Conservation (phyloP, 2,797 vertebrate species). For the Pangasius larnaudii region DNA sequence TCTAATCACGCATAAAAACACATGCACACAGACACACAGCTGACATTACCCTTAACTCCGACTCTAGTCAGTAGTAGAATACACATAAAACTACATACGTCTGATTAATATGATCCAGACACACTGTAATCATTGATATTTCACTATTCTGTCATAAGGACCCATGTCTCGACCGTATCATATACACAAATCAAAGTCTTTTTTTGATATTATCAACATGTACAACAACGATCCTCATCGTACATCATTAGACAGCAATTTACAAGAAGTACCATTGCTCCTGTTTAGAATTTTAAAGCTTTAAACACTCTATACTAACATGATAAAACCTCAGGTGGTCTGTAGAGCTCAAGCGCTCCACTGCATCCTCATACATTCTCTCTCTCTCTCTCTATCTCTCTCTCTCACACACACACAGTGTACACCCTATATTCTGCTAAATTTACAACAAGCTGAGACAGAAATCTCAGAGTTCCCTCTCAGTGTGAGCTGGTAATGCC, state of each 20-base stretch:
- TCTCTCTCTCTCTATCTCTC: too few species aligned
- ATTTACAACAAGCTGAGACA: conserved; percentile 8
- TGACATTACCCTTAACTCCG: conserved; percentile 25
- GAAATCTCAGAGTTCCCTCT: not conserved
- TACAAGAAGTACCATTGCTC: conserved; percentile 37
- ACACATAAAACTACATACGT: conserved; percentile 39
- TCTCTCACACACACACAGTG: not conserved
- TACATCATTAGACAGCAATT: conserved; percentile 23
- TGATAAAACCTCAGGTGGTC: not conserved
- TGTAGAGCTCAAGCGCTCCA: not conserved
- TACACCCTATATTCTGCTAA: not conserved
- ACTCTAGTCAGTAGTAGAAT: conserved; percentile 63
- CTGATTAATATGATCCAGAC: conserved; percentile 30
- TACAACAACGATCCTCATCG: conserved; percentile 22
- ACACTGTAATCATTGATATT: not conserved
- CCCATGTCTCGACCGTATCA: not conserved
- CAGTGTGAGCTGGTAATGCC: conserved; percentile 19
- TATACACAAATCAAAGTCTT: conserved; percentile 27
- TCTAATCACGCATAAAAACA: not conserved
- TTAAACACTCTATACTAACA: conserved; percentile 34
- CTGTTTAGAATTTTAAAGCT: conserved; percentile 35
- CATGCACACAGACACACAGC: conserved; percentile 20
- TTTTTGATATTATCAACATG: conserved; percentile 25
- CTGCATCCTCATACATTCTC: conserved; percentile 3
- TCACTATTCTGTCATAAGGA: not conserved